These are phyloP conservation scores for Muricea muricata DNA, from an alignment of 92 coral and sea anemone species.

Conservation along the genomic window DNA sequence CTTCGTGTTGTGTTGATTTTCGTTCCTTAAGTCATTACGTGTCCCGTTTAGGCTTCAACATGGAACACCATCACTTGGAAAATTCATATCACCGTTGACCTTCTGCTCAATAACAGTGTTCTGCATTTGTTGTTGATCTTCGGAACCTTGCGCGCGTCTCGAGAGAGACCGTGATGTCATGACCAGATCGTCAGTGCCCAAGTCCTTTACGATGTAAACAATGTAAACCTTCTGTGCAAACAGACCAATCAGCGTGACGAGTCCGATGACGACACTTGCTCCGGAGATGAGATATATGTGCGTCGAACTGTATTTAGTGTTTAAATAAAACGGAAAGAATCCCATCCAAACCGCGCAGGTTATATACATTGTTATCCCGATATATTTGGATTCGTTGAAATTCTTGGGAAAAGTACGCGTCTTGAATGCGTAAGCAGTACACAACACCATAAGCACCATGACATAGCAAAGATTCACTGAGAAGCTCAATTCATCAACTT, in stretches of 20 bases:
- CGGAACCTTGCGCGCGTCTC: neutral
- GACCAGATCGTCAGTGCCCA: slow-evolving; percentile 37
- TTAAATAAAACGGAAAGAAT: slow-evolving; percentile 26
- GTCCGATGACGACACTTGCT: slow-evolving; percentile 68
- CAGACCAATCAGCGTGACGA: slow-evolving; percentile 74
- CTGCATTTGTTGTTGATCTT: neutral
- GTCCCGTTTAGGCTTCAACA: too few species aligned
- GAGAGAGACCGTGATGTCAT: slow-evolving; percentile 22
- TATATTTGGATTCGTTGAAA: too few species aligned
- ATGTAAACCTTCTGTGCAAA: slow-evolving; percentile 68
- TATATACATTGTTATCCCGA: too few species aligned
- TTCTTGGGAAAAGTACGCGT: too few species aligned
- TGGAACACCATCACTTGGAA: too few species aligned
- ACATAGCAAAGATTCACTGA: slow-evolving; percentile 27
- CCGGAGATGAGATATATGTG: neutral
- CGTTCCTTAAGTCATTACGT: too few species aligned
- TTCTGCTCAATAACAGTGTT: neutral
- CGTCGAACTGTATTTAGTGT: neutral
- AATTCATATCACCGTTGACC: neutral
- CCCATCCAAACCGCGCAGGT: slow-evolving; percentile 22
- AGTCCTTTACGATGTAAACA: slow-evolving; percentile 20
- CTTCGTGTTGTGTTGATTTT: too few species aligned
- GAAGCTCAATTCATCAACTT: slow-evolving; percentile 9
- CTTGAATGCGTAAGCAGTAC: slow-evolving; percentile 35
- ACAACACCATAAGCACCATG: slow-evolving; percentile 16